Conservation (phyloP, 2,113 vertebrate species). For the Todiramphus saurophagus region DNA sequence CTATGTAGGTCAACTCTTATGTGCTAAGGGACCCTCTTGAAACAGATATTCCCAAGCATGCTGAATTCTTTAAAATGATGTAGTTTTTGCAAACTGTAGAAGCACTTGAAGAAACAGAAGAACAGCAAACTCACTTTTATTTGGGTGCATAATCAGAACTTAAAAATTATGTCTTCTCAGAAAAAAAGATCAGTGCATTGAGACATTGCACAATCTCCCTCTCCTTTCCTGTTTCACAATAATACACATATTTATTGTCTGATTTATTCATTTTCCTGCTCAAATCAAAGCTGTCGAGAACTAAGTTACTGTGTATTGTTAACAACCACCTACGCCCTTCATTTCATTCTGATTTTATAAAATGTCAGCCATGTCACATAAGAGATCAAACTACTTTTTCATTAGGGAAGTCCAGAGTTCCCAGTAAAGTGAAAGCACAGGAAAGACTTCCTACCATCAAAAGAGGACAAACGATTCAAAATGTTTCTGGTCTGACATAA, state of each 20-base stretch:
- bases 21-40: not conserved
- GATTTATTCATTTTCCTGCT: not conserved
- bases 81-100: not conserved
- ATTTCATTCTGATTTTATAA: not conserved
- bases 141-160: not conserved
- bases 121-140: not conserved
- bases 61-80: not conserved
- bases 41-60: not conserved
- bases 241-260: not conserved
- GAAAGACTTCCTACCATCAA: not conserved
- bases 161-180: not conserved
- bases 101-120: not conserved
- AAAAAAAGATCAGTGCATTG: not conserved
- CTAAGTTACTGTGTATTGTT: not conserved
- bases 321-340: not conserved
- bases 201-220: not conserved
- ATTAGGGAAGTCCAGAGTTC: not conserved
- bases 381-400: not conserved
- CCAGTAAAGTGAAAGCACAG: not conserved
- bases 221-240: not conserved
- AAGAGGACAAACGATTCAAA: not conserved
- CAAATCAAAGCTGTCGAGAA: conserved; percentile 2
- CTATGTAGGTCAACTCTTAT: not conserved
- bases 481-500: not conserved
- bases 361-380: not conserved